These are phyloP conservation scores for Diabrotica virgifera DNA, from an alignment of 1,140 invertebrate species.

Conservation along the genomic window DNA sequence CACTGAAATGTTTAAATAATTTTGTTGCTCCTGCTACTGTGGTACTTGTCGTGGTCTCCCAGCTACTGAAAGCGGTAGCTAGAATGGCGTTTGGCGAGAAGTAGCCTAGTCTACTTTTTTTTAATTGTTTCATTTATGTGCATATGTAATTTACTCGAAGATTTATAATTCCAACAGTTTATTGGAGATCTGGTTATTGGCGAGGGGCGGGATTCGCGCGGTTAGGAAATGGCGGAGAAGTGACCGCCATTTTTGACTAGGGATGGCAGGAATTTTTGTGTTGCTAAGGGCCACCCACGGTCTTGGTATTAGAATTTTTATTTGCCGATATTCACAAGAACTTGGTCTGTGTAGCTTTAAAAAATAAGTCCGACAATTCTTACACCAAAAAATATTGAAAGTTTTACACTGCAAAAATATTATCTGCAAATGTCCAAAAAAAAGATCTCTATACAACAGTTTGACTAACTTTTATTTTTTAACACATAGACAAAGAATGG, in stretches of 20 bases:
- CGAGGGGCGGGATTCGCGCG: constrained; percentile 8
- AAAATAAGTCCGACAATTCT: too few species aligned
- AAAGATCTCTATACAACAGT: too few species aligned
- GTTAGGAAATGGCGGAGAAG: constrained; percentile 15
- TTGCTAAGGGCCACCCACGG: neutral
- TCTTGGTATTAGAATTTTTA: too few species aligned
- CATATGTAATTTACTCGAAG: constrained; percentile 9
- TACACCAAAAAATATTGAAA: too few species aligned
- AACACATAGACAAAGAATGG: too few species aligned
- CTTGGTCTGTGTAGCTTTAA: too few species aligned
- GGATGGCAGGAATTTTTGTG: constrained; percentile 10
- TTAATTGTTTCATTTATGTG: constrained; percentile 11
- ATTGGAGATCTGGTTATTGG: constrained; percentile 7
- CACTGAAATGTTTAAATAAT: neutral
- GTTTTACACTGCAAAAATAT: too few species aligned
- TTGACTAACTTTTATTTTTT: too few species aligned
- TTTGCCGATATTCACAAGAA: too few species aligned
- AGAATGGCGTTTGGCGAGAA: constrained; percentile 8
- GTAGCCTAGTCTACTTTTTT: constrained; percentile 17
- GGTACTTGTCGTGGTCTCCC: neutral
- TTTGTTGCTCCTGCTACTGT: neutral
- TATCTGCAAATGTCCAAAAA: too few species aligned
- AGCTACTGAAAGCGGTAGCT: neutral
- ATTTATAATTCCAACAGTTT: constrained; percentile 8
- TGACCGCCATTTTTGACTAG: constrained; percentile 14